Base-by-base conservation (phyloP, 2,797 vertebrate species). In the Sorex maritimensis region DNA sequence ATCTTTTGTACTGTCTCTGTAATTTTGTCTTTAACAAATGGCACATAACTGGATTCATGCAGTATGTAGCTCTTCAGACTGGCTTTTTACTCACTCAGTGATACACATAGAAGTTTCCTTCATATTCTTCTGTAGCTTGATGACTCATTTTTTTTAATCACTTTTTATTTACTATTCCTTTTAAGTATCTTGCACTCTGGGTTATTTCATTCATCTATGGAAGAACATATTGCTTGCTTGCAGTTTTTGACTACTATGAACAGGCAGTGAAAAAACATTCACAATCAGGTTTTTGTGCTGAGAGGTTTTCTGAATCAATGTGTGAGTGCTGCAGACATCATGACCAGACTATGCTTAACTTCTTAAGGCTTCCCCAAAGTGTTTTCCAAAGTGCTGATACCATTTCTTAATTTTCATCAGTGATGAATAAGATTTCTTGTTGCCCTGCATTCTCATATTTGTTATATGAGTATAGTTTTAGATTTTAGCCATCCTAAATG, bases 161-260 rank as follows among this genome's bases (percentile, higher is more conserved):
- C 24, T 65, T 0, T 58, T 21, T 63, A 75, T 58, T 21, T 63
- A 75, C 30, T 55, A 81, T 78, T 58, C 3, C 14, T 2, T 61
- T 52, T 15, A 15, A 23, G 3, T 10, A 2, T 79, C 6, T 28
- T 10, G 8, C 1, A 3, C 65, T 30, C 38, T 23, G 67, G 12
- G 11, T 58, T 90, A 68, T 61, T 73, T 69, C 28, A 1, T 88
- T 85, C 30, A 74, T 17, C 23, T 55, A 61, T 61, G 15, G 23
- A 91, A 86, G 8, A 28, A 69, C 21, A 77, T 89, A 49, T 79
- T 78, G 61, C 23, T 81, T 93, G n/a, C 1, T 30, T 61, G 58
- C 17, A 61, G 21, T 61, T 61, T 61, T 61, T 61, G 58, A 19
- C 23, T 21, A 61, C 55, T 61, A 15, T 61, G 17, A 61, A 61